phyloP scores from a whole-genome alignment of 1,140 invertebrate species.

The Aphis gossypii region DNA sequence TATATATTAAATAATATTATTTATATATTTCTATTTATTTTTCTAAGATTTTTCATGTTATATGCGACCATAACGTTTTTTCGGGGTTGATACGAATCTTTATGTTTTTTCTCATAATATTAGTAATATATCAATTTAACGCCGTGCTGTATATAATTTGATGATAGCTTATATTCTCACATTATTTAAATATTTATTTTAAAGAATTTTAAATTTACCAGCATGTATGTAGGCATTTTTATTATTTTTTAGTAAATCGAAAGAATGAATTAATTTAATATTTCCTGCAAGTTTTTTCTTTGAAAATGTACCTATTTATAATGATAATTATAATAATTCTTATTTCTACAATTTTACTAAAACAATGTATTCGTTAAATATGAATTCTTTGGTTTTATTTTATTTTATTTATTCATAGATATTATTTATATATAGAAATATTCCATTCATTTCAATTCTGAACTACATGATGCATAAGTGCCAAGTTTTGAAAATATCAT shows the following conservation, averaged over 20 bases:
- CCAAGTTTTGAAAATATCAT: no score
- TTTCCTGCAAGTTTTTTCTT: neutral
- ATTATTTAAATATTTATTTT: slow-evolving; percentile 21
- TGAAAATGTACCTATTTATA: neutral
- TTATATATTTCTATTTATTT: neutral
- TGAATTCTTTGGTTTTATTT: neutral
- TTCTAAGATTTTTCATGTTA: neutral
- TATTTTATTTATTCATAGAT: neutral
- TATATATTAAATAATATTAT: slow-evolving; percentile 30
- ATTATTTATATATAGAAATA: neutral
- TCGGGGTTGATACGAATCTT: neutral
- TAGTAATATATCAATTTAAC: neutral
- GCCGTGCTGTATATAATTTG: neutral
- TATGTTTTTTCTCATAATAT: neutral
- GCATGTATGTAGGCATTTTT: neutral
- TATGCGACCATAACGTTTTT: neutral
- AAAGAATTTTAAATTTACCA: neutral
- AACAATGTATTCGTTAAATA: neutral
- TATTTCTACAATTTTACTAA: neutral
- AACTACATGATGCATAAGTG: no score
- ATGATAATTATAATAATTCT: neutral
- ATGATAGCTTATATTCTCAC: neutral
- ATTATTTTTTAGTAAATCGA: neutral
- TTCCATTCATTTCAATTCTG: neutral
- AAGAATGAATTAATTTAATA: neutral